These are phyloP conservation scores for Liasis olivaceus DNA, from an alignment of 2,797 vertebrate species.

Conservation along the genomic window DNA sequence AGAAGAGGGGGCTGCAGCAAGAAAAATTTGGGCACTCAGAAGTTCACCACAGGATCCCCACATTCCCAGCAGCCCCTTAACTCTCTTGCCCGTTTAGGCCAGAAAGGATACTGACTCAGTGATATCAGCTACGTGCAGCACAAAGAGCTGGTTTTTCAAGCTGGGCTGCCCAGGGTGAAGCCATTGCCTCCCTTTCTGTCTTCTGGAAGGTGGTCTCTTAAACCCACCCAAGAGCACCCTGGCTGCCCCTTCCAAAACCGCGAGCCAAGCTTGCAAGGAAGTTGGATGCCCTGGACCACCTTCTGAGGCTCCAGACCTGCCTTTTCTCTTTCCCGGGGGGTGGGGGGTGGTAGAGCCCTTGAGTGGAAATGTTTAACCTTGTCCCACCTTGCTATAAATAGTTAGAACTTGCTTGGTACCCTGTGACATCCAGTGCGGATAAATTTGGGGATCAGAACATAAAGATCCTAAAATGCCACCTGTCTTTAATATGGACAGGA, in stretches of 20 bases:
- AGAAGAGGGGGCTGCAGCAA: background rate
- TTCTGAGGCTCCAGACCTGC: background rate
- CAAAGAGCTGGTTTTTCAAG: background rate
- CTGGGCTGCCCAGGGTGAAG: too few relatives aligned
- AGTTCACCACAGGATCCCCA: background rate
- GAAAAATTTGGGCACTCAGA: background rate
- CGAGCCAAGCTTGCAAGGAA: background rate
- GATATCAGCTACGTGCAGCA: background rate
- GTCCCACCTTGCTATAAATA: conserved; percentile 54
- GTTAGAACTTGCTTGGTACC: conserved; percentile 64
- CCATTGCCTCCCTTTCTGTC: background rate
- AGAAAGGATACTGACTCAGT: background rate
- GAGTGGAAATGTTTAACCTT: conserved; percentile 51
- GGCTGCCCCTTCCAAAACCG: background rate
- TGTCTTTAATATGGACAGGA: conserved; percentile 69
- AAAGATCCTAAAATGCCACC: conserved; percentile 66
- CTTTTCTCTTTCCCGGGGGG: background rate
- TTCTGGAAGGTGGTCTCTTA: background rate
- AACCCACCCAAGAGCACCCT: background rate
- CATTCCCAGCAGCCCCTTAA: background rate
- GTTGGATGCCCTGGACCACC: too few relatives aligned
- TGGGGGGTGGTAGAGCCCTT: conserved; percentile 19
- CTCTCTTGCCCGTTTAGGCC: background rate
- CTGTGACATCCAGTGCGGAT: conserved; percentile 64
- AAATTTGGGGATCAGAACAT: conserved; percentile 63